Percentiles rank a stretch among this genome's conserved stretches.
Evolutionary conservation across 2,113 vertebrate species (phyloP).

Genomic region (Crocuta crocuta): DNA sequence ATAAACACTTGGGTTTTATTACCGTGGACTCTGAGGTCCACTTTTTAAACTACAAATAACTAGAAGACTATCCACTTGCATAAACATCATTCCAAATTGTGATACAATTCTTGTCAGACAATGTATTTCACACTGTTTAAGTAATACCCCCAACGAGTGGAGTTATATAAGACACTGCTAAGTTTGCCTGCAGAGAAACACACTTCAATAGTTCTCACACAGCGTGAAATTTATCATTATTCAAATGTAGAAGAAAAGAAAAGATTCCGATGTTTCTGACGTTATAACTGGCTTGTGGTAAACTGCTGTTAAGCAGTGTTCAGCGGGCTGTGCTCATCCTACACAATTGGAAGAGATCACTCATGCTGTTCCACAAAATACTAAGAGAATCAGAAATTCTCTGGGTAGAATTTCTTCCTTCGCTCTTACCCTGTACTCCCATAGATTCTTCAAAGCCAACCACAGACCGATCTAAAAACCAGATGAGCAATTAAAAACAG

Average conservation of each 20-base stretch:
- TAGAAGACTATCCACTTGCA: slow-evolving; percentile 56
- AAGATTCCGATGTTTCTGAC: slow-evolving; percentile 75
- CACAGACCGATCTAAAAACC: not conserved
- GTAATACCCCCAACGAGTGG: slow-evolving; percentile 44
- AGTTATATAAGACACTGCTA: slow-evolving; percentile 74
- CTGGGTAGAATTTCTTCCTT: slow-evolving; percentile 32
- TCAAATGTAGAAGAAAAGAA: slow-evolving; percentile 77
- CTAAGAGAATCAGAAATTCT: slow-evolving; percentile 52
- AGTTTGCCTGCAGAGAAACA: slow-evolving; percentile 82
- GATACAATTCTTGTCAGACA: slow-evolving; percentile 70
- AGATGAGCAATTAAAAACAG: not conserved
- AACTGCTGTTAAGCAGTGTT: slow-evolving; percentile 71
- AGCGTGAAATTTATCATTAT: slow-evolving; percentile 81
- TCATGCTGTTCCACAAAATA: slow-evolving; percentile 61
- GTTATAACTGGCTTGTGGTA: slow-evolving; percentile 77
- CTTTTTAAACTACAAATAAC: slow-evolving; percentile 60
- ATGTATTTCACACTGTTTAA: slow-evolving; percentile 78
- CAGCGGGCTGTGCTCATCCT: slow-evolving; percentile 57
- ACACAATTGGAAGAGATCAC: slow-evolving; percentile 64
- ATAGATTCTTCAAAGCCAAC: not conserved
- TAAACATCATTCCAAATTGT: slow-evolving; percentile 75
- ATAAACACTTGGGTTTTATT: slow-evolving; percentile 34
- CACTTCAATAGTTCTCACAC: slow-evolving; percentile 80
- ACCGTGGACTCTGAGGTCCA: slow-evolving; percentile 2
- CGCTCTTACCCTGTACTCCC: not conserved